Evolutionary conservation across 2,888 invertebrate species (phyloP).

Genomic region (Cantharis lateralis): DNA sequence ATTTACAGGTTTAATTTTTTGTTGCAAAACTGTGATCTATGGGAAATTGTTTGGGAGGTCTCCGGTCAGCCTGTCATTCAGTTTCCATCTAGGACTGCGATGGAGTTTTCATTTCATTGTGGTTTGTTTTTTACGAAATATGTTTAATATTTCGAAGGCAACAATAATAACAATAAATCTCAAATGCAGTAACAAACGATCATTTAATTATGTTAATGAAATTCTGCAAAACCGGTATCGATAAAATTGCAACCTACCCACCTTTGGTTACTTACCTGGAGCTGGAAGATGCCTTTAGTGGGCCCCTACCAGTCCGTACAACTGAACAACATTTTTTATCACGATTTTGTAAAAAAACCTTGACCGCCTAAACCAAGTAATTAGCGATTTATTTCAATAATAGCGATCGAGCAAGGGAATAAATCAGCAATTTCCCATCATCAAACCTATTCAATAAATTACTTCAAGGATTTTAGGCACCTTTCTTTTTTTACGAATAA

Average conservation of each 20-base stretch:
- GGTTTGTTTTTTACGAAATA: neutral
- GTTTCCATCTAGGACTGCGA: neutral
- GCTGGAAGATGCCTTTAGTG: conserved; percentile 23
- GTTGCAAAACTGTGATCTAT: no score
- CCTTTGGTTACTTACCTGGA: conserved; percentile 7
- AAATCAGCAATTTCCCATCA: conserved; percentile 23
- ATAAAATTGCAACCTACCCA: conserved; percentile 28
- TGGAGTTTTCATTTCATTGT: neutral
- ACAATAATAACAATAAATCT: neutral
- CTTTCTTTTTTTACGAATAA: conserved; percentile 28
- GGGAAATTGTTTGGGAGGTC: neutral
- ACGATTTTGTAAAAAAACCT: conserved; percentile 27
- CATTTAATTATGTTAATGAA: conserved; percentile 28
- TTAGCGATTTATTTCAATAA: conserved; percentile 15
- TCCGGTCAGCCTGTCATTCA: neutral
- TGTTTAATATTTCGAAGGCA: neutral
- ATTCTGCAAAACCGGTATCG: conserved; percentile 27
- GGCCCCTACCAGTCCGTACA: conserved; percentile 23
- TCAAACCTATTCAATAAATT: conserved; percentile 34
- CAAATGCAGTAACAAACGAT: conserved; percentile 11
- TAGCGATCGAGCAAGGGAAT: conserved; percentile 15
- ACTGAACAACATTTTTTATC: conserved; percentile 17
- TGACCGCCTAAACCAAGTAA: conserved; percentile 32
- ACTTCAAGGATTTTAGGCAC: conserved; percentile 31
- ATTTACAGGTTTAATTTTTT: neutral